A percentile compares a stretch with the other conserved stretches of the same genome.
Evolutionary conservation across 1,140 invertebrate species (phyloP).

Genomic region (Ruditapes philippinarum): DNA sequence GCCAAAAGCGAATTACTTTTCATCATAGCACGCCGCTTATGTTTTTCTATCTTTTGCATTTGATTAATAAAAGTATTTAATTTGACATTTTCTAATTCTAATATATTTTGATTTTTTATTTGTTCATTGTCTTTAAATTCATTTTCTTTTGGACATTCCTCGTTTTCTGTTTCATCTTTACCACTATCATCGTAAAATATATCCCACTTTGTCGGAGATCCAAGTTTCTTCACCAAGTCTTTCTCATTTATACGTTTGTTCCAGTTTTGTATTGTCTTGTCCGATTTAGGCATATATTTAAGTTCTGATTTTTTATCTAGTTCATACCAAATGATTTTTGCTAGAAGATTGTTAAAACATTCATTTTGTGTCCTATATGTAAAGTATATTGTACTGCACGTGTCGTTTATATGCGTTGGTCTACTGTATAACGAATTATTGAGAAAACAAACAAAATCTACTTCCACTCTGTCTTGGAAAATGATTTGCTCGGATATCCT

Average conservation of each 20-base stretch:
- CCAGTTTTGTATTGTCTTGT: neutral
- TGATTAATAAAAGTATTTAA: neutral
- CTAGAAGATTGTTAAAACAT: neutral
- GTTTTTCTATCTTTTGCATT: neutral
- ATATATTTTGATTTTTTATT: neutral
- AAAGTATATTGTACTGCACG: too few relatives aligned
- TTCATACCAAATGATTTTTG: constrained; percentile 5
- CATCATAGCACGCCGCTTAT: neutral
- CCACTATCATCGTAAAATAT: neutral
- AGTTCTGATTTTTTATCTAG: neutral
- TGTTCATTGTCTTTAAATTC: neutral
- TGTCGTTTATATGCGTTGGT: neutral
- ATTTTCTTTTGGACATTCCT: neutral
- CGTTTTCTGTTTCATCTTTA: neutral
- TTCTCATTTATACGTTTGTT: constrained; percentile 40
- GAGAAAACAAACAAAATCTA: neutral
- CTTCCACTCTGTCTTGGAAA: neutral
- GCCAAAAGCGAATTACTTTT: neutral
- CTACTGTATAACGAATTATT: neutral
- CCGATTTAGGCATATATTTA: neutral
- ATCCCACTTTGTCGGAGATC: neutral
- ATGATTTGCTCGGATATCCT: neutral
- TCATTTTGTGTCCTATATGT: neutral
- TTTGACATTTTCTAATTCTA: neutral
- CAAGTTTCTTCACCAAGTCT: neutral